These are phyloP conservation scores for Hyalella azteca DNA, from an alignment of 2,888 invertebrate genomes.

Conservation along the genomic window DNA sequence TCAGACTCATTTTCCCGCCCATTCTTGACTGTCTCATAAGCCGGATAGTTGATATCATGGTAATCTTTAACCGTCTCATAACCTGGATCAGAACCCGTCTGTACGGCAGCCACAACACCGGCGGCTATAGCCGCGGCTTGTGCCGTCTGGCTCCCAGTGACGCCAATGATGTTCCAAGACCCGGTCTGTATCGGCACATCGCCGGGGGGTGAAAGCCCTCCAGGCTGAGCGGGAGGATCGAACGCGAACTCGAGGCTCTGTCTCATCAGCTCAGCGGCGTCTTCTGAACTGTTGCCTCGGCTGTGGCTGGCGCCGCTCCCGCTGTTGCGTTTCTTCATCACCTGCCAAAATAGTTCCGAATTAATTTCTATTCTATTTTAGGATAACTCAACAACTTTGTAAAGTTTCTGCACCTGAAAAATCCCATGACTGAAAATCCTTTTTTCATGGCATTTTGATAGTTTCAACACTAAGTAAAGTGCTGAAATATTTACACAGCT, in stretches of 20 bases:
- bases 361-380: not conserved
- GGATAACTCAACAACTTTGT: not conserved
- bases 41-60: slow-evolving; percentile 46
- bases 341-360: slow-evolving; percentile 34
- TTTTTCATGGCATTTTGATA: too few relatives aligned
- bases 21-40: slow-evolving; percentile 52
- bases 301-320: slow-evolving; percentile 11
- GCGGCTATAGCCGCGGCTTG: slow-evolving; percentile 6
- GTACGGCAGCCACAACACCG: slow-evolving; percentile 4
- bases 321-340: slow-evolving; percentile 52
- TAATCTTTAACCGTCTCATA: slow-evolving; percentile 57
- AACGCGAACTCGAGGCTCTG: slow-evolving; percentile 27
- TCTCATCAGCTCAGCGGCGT: slow-evolving; percentile 2
- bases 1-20: slow-evolving; percentile 43
- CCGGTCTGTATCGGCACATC: not conserved
- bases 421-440: too few relatives aligned
- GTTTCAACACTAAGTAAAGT: too few relatives aligned
- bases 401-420: too few relatives aligned
- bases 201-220: not conserved
- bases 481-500: too few relatives aligned
- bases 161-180: not conserved
- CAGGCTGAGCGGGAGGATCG: not conserved
- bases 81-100: slow-evolving; percentile 49
- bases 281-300: slow-evolving; percentile 3
- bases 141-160: not conserved